Evolutionary conservation across 2,797 vertebrate species (phyloP), one percentile per base, ranked within the genome.

Genomic region (Catostomus latipinnis): DNA sequence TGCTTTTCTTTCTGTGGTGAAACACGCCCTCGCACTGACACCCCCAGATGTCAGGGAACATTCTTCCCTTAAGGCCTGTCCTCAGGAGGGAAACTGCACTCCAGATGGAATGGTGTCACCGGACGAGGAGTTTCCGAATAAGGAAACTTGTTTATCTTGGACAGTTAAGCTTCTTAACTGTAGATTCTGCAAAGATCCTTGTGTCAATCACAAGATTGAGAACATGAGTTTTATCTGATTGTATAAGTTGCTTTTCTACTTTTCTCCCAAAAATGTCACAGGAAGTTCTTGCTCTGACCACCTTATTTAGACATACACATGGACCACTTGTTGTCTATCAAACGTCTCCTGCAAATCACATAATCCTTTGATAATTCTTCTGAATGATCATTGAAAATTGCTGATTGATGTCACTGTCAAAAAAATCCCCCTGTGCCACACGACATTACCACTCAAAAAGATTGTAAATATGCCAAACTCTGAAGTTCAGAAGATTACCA

Each of bases 1-100:
- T 74, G 13, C 2, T 34, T 49, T 12, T 71, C 22, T 56, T 53
- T 66, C 9, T 16, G 13, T 73, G 6, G 80, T 49, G 6, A 16
- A 49, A 63, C 50, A 65, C 74, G 5, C 80, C 46, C 18, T 34
- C 12, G 16, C 66, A 58, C 34, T 34, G 34, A 34, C 34, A 16
- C 13, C 13, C 13, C 54, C 13, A 5, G 50, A 52, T 52, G 14
- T 45, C 12, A 13, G 72, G 5, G 48, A 60, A 67, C 74, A 77
- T 77, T 82, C 60, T 77, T 67, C 69, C 74, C 61, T 60, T 52
- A 14, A 82, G 69, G 74, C 12, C 12, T 60, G 45, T 50, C 43
- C 60, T 45, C 48, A 71, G 11, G 68, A 77, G 54, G 60, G 48
- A 45, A 63, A 58, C 57, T 16, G 9, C 43, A 8, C 56, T 9